A percentile compares a stretch with the other conserved stretches of the same genome.
These are phyloP conservation scores for Acrobasis suavella DNA, from an alignment of 2,888 invertebrate species.

Conservation along the genomic window DNA sequence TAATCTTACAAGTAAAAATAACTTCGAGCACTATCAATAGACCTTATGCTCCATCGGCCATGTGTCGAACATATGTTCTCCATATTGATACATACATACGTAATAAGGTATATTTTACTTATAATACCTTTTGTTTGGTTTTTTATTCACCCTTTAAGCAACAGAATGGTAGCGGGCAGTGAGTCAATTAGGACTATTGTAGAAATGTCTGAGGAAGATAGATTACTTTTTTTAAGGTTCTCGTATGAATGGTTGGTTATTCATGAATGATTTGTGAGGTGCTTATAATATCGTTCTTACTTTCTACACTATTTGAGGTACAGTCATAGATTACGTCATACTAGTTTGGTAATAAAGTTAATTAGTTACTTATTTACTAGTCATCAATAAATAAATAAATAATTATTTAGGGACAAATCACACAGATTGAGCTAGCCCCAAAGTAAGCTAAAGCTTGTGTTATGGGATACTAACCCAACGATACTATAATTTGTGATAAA, in stretches of 20 bases:
- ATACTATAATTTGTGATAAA: no score
- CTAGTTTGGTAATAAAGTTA: no score
- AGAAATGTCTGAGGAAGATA: constrained; percentile 41
- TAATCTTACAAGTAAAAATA: constrained; percentile 52
- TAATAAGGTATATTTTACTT: constrained; percentile 65
- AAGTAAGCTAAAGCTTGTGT: no score
- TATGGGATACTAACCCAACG: no score
- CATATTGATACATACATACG: constrained; percentile 62
- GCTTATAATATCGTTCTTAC: constrained; percentile 1
- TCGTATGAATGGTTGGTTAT: constrained; percentile 32
- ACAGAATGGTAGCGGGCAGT: constrained; percentile 61
- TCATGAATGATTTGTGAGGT: constrained; percentile 26
- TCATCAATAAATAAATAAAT: no score
- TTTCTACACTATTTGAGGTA: no score
- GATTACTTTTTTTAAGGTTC: constrained; percentile 43
- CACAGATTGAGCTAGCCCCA: no score
- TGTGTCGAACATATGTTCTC: constrained; percentile 68
- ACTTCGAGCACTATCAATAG: constrained; percentile 58
- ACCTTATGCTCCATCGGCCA: constrained; percentile 67
- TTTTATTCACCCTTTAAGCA: constrained; percentile 62
- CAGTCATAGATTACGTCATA: no score
- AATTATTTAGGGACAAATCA: no score
- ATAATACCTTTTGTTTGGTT: constrained; percentile 61
- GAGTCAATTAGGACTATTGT: constrained; percentile 63
- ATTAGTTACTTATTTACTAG: no score